Base-by-base conservation (phyloP, 2,888 invertebrate species). In the Tillus elongatus region DNA sequence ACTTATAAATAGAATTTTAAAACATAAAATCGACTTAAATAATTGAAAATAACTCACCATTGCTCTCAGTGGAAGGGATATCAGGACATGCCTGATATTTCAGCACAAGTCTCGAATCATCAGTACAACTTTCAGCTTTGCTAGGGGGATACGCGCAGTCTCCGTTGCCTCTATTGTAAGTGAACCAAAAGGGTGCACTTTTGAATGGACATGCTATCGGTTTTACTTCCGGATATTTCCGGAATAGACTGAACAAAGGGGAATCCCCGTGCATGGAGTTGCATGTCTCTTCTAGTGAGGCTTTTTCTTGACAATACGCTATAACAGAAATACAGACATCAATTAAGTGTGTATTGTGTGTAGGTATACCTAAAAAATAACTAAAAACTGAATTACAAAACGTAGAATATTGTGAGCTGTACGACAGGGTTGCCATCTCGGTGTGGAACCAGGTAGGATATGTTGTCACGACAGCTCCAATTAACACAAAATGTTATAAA, bases 71-170 rank as follows among this genome's bases (percentile, higher is more conserved):
- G 29, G 79, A 77, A 0, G 70, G 71, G 3, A 87, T 77, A 55
- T 87, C 84, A 0, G 83, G 81, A 56, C 90, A 89, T 1, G 86
- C 84, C 68, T 85, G 83, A 63, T 86, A 89, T 44, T 83, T 77
- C 45, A 90, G 72, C 43, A 87, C 74, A 30, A 89, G 71, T 29
- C 82, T 68, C 2, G 85, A 83, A 54, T 84, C 81, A 52, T 88
- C 85, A 1, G 87, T 88, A 65, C 89, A 90, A 35, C 83, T 79
- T 62, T 87, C 86, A 1, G 85, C 83, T 30, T 79, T 75, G 8
- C 87, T 87, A 10, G 76, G 75, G 0, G 88, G 88, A 52, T 77
- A 75, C 27, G 64, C 68, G 64, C 88, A 88, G 52, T 83, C 83
- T 0, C 81, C 82, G 1, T 76, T 71, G 2, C 84, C 84, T 66